phyloP scores from a whole-genome alignment of 2,113 vertebrate species.

The Mola mola region DNA sequence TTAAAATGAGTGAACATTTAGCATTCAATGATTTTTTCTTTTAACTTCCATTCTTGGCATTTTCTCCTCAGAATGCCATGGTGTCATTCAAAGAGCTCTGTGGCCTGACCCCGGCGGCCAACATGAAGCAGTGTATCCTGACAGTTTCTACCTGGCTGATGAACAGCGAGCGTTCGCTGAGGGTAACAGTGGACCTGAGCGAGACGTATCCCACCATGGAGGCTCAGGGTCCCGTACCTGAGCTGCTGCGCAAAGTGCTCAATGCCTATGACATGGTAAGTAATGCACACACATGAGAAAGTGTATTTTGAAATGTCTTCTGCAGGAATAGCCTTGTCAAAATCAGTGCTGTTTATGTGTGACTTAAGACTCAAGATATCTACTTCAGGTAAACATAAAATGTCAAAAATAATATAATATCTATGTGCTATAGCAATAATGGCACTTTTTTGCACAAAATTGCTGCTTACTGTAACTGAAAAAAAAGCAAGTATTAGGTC shows the following conservation, averaged over 20 bases:
- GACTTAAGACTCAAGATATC: too few relatives aligned
- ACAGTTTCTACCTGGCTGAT: slow-evolving; percentile 89
- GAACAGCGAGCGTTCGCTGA: slow-evolving; percentile 86
- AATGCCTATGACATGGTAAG: slow-evolving; percentile 89
- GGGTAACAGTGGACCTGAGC: slow-evolving; percentile 87
- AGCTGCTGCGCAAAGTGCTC: slow-evolving; percentile 91
- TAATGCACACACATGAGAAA: not conserved
- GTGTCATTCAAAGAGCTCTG: slow-evolving; percentile 95
- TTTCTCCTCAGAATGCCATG: slow-evolving; percentile 86
- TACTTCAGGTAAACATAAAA: too few relatives aligned
- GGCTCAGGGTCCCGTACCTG: slow-evolving; percentile 87
- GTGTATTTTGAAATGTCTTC: not conserved
- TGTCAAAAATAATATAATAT: too few relatives aligned
- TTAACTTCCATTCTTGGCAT: not conserved
- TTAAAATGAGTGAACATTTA: not conserved
- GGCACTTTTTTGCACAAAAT: too few relatives aligned
- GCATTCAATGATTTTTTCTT: not conserved
- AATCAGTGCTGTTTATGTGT: too few relatives aligned
- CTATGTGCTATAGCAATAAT: too few relatives aligned
- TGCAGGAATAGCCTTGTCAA: too few relatives aligned
- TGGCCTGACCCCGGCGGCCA: slow-evolving; percentile 89
- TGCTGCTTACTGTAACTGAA: too few relatives aligned
- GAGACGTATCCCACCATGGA: slow-evolving; percentile 91
- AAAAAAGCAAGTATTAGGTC: too few relatives aligned
- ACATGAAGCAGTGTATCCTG: slow-evolving; percentile 95